phyloP scores from a whole-genome alignment of 2,113 vertebrate species.

The Panurus biarmicus region DNA sequence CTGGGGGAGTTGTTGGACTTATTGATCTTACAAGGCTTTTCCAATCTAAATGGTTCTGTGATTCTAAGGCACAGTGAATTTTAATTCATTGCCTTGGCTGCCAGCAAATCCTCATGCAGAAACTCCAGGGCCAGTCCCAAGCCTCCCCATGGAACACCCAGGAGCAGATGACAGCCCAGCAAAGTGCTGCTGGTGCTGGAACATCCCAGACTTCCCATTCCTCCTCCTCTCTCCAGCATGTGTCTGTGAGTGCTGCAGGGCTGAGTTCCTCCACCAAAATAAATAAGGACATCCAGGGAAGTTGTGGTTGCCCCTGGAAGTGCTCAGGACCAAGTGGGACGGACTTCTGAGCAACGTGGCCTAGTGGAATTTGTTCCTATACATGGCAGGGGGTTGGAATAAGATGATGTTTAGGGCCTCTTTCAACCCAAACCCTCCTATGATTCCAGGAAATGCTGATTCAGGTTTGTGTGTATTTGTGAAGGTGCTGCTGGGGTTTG shows the following conservation, averaged over 20 bases:
- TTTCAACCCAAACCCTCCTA: not conserved
- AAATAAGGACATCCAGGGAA: not conserved
- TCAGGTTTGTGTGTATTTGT: not conserved
- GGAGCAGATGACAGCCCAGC: accelerated
- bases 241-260: too few relatives aligned
- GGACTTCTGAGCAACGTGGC: not conserved
- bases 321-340: not conserved
- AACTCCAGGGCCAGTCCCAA: not conserved
- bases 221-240: accelerated
- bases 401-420: not conserved
- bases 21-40: not conserved
- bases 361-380: not conserved
- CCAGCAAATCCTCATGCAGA: not conserved
- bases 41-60: not conserved
- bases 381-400: not conserved
- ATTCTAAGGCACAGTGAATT: accelerated
- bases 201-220: not conserved
- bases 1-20: not conserved
- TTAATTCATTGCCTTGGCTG: not conserved
- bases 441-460: not conserved
- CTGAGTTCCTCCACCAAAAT: not conserved
- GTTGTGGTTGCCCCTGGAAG: not conserved
- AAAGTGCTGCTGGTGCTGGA: not conserved
- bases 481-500: not conserved
- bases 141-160: not conserved